phyloP scores from a whole-genome alignment of 2,888 invertebrate genomes.

The Diploptera punctata region DNA sequence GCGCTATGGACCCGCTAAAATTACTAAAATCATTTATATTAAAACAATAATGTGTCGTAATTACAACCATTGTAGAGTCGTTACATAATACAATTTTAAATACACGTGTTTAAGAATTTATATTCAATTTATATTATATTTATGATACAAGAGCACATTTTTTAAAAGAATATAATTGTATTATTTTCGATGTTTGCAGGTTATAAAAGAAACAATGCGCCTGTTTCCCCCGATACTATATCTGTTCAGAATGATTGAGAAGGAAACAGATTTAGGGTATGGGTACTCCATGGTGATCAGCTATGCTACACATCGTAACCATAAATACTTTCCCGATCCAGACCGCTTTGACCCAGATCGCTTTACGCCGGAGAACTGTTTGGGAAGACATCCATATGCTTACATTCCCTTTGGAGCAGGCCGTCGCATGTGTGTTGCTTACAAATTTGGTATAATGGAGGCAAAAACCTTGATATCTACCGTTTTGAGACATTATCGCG shows the following conservation, averaged over 20 bases:
- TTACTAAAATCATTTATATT: too few species aligned
- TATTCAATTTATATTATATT: too few species aligned
- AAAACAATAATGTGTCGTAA: too few species aligned
- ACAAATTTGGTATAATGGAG: not conserved
- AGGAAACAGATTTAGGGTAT: not conserved
- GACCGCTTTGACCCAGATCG: not conserved
- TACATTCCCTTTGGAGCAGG: not conserved
- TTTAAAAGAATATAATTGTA: too few species aligned
- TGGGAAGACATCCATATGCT: not conserved
- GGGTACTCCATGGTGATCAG: not conserved
- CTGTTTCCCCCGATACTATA: conserved; percentile 41
- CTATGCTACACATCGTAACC: not conserved
- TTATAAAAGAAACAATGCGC: conserved; percentile 44
- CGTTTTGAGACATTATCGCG: not conserved
- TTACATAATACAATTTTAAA: too few species aligned
- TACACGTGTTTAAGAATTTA: too few species aligned
- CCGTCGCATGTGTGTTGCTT: not conserved
- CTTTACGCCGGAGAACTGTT: not conserved
- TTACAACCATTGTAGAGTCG: too few species aligned
- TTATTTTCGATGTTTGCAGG: too few species aligned
- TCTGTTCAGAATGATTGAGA: conserved; percentile 10
- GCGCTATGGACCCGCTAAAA: too few species aligned
- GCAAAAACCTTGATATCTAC: not conserved
- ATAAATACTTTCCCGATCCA: not conserved
- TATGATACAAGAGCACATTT: too few species aligned